Percentiles rank a stretch among this genome's conserved stretches.
phyloP scores from a whole-genome alignment of 2,797 vertebrate genomes.

The Clamator glandarius region DNA sequence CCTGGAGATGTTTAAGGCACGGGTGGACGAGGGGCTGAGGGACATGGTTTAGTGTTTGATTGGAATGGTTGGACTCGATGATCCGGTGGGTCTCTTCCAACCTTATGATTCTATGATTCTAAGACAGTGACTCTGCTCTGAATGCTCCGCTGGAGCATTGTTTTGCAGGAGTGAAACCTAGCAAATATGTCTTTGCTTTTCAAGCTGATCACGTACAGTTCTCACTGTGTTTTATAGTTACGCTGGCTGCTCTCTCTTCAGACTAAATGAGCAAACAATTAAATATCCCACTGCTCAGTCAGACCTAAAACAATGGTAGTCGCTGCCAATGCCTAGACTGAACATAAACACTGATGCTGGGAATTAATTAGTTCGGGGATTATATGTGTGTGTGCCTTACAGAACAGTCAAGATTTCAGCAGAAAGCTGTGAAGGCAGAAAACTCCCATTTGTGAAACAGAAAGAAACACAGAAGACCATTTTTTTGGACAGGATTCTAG shows the following conservation, averaged over 20 bases:
- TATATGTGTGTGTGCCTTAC: not conserved
- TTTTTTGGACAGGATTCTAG: not conserved
- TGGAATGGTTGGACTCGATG: no score
- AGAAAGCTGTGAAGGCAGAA: not conserved
- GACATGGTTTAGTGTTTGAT: no score
- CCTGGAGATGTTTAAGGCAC: no score
- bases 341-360: slow-evolving; percentile 27
- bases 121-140: not conserved
- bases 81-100: no score
- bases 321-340: slow-evolving; percentile 20
- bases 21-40: no score
- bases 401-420: not conserved
- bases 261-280: slow-evolving; percentile 58
- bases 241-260: slow-evolving; percentile 31
- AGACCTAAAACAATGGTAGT: slow-evolving; percentile 34
- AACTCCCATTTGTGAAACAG: not conserved
- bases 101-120: no score
- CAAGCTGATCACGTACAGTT: slow-evolving; percentile 24
- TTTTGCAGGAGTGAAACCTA: slow-evolving; percentile 20
- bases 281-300: slow-evolving; percentile 37
- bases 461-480: not conserved
- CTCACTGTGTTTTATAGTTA: slow-evolving; percentile 32
- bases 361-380: slow-evolving; percentile 29
- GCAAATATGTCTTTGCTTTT: slow-evolving; percentile 5
- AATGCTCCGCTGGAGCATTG: not conserved